A percentile compares a stretch with the other conserved stretches of the same genome.
These are phyloP conservation scores for Saccostrea echinata DNA, from an alignment of 1,140 invertebrate species.

Conservation along the genomic window DNA sequence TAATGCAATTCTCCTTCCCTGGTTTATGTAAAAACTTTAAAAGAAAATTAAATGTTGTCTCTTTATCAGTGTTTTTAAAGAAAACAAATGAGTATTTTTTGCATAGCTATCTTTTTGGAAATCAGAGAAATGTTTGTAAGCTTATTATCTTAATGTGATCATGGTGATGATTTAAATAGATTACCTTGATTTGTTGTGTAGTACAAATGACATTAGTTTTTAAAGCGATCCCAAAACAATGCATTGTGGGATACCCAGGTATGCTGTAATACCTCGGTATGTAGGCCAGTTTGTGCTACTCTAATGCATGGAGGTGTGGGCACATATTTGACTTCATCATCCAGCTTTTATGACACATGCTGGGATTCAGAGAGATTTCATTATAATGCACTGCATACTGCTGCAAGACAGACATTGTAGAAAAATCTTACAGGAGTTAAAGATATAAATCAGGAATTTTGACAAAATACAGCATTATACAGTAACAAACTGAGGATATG, in stretches of 20 bases:
- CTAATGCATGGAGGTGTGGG: not conserved
- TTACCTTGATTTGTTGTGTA: not conserved
- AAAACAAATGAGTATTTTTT: not conserved
- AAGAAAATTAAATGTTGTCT: not conserved
- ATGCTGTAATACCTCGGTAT: conserved; percentile 10
- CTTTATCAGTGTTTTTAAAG: not conserved
- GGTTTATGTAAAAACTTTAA: not conserved
- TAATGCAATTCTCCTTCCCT: conserved; percentile 14
- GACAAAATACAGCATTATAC: too few relatives aligned
- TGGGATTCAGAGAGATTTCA: not conserved
- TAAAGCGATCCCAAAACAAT: not conserved
- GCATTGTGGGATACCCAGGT: conserved; percentile 49
- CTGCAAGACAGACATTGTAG: not conserved
- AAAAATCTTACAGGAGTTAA: too few relatives aligned
- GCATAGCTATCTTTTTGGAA: not conserved
- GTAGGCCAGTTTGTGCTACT: not conserved
- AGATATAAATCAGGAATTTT: too few relatives aligned
- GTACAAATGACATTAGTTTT: not conserved
- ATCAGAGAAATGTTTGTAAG: conserved; percentile 8
- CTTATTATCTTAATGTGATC: not conserved
- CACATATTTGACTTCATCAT: not conserved
- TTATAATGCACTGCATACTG: not conserved
- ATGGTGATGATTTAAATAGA: conserved; percentile 10
- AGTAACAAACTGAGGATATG: too few relatives aligned
- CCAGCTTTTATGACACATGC: not conserved